Evolutionary conservation across 2,888 invertebrate species (phyloP).

Genomic region (Linyphia triangularis): DNA sequence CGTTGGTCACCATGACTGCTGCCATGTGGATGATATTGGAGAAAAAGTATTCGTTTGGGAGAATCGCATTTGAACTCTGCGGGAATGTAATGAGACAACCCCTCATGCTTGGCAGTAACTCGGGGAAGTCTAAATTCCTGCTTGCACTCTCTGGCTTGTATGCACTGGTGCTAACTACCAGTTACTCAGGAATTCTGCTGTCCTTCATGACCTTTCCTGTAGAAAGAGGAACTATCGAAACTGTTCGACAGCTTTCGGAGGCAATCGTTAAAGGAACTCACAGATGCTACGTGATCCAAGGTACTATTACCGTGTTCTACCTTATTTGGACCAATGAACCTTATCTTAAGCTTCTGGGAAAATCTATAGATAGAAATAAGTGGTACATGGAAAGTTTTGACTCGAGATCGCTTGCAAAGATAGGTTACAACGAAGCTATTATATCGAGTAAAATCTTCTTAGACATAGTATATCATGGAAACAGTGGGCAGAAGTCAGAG

Average conservation of each 20-base stretch:
- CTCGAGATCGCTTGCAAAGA: too few relatives aligned
- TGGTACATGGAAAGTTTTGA: not conserved
- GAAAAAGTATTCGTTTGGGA: not conserved
- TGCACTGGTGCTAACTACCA: not conserved
- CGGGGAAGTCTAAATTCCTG: not conserved
- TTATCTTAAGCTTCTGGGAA: not conserved
- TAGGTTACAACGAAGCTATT: not conserved
- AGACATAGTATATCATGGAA: not conserved
- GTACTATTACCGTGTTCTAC: not conserved
- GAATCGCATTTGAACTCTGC: not conserved
- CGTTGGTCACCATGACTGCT: not conserved
- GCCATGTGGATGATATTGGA: not conserved
- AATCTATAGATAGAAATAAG: not conserved
- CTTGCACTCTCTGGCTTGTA: not conserved
- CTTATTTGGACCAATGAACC: not conserved
- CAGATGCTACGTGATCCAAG: not conserved
- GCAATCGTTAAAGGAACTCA: not conserved
- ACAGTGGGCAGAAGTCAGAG: not conserved
- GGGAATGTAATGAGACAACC: not conserved
- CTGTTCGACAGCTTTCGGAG: not conserved
- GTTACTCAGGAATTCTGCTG: not conserved
- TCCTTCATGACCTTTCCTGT: not conserved
- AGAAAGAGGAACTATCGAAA: not conserved
- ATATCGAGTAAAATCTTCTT: not conserved
- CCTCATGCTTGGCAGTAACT: not conserved